A percentile compares a stretch with the other conserved stretches of the same genome.
Evolutionary conservation across 2,797 vertebrate genomes (phyloP).

Genomic region (Cyclura pinguis): DNA sequence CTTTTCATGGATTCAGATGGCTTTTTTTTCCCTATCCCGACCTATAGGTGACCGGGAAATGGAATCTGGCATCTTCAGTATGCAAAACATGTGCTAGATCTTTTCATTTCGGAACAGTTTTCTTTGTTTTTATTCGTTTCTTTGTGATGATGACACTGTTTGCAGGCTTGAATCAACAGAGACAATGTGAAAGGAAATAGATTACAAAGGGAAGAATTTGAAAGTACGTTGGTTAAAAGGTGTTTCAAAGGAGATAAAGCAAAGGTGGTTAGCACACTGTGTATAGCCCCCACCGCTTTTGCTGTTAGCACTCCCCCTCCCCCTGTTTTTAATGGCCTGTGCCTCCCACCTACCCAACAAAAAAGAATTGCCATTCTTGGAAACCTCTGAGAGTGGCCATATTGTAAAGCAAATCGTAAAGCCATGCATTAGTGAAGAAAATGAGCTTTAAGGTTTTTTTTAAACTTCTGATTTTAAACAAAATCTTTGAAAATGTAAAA

Average conservation of each 20-base stretch:
- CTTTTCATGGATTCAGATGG: no score
- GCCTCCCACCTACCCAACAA: no score
- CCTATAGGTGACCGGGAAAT: neutral
- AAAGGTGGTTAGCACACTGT: neutral
- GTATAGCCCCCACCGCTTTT: no score
- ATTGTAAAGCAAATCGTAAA: neutral
- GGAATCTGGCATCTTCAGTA: neutral
- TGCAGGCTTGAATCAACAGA: neutral
- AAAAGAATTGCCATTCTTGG: no score
- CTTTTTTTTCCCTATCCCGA: neutral
- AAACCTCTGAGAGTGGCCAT: no score
- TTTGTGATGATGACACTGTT: neutral
- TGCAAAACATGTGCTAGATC: neutral
- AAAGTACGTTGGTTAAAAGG: no score
- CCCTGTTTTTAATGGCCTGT: no score
- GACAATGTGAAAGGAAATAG: neutral
- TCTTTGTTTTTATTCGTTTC: neutral
- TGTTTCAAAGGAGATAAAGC: neutral
- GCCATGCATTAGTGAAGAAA: neutral
- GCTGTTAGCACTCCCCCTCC: no score
- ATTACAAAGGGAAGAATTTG: neutral
- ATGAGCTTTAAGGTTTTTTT: no score
- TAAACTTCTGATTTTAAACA: neutral
- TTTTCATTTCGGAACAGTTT: neutral
- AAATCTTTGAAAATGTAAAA: neutral